Conservation (phyloP, 2,888 invertebrate genomes). For the Trypoxylon attenuatum region DNA sequence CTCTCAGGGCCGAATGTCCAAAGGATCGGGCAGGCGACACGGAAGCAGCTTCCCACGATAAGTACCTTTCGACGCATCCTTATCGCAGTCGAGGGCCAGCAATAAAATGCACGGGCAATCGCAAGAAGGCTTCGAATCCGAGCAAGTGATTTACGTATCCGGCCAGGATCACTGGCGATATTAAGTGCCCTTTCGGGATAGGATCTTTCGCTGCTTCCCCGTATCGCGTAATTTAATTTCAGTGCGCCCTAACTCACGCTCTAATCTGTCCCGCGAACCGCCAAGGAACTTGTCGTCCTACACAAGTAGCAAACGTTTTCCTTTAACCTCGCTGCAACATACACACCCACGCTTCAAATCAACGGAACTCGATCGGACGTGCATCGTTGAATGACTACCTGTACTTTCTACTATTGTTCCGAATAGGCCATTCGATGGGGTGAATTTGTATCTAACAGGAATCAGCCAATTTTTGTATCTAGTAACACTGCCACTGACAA, state of each 20-base stretch:
- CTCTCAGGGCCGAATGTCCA: background rate
- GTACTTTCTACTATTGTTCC: no score
- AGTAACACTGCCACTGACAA: no score
- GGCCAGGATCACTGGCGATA: background rate
- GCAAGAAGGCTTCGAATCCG: constrained; percentile 22
- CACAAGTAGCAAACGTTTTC: constrained; percentile 27
- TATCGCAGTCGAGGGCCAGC: no score
- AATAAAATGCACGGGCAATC: constrained; percentile 23
- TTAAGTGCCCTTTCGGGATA: constrained; percentile 5
- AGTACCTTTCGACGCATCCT: background rate
- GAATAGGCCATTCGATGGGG: no score
- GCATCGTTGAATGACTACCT: no score
- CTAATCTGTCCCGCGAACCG: constrained; percentile 8
- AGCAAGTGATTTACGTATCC: constrained; percentile 14
- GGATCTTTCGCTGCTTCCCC: background rate
- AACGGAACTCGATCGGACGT: constrained; percentile 2
- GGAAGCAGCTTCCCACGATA: background rate
- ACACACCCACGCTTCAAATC: constrained; percentile 19
- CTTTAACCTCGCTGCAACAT: constrained; percentile 28
- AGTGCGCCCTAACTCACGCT: constrained; percentile 12
- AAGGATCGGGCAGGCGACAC: background rate
- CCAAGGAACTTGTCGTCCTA: constrained; percentile 11
- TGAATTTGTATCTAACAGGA: no score
- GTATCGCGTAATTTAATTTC: constrained; percentile 27
- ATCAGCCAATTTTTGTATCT: no score